Evolutionary conservation across 2,888 invertebrate genomes (phyloP).

Genomic region (Cheilosia scutellata): DNA sequence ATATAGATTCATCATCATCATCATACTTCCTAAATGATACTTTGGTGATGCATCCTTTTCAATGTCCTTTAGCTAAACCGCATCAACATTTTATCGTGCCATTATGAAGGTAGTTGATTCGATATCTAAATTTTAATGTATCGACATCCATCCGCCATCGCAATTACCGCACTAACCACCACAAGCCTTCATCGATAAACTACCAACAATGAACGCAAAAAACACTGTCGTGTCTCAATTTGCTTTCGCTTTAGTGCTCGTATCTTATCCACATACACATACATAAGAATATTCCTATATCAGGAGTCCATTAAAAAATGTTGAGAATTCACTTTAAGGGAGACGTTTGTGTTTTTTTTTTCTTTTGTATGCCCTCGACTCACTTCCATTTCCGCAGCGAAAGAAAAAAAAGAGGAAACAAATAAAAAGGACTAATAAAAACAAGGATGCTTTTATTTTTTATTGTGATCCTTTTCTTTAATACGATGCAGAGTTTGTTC

Average conservation of each 20-base stretch:
- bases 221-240: conserved; percentile 53
- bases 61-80: too few relatives aligned
- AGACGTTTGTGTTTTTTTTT: not conserved
- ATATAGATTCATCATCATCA: too few relatives aligned
- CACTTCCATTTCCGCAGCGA: not conserved
- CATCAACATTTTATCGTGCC: conserved; percentile 9
- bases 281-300: not conserved
- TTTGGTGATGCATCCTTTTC: conserved; percentile 3
- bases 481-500: conserved; percentile 9
- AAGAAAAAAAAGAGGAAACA: not conserved
- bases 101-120: conserved; percentile 3
- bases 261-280: conserved; percentile 8
- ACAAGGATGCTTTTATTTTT: conserved; percentile 1
- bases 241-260: conserved; percentile 14
- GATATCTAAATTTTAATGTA: conserved; percentile 44
- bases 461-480: conserved; percentile 13
- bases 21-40: not conserved
- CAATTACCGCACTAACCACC: conserved; percentile 11
- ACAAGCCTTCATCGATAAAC: conserved; percentile 10
- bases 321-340: conserved; percentile 27
- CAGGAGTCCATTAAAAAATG: conserved; percentile 42
- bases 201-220: conserved; percentile 28
- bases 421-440: conserved; percentile 10
- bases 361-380: not conserved
- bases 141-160: conserved; percentile 10